Conservation (phyloP, 1,140 invertebrate genomes). For the Drosophila repletoides region DNA sequence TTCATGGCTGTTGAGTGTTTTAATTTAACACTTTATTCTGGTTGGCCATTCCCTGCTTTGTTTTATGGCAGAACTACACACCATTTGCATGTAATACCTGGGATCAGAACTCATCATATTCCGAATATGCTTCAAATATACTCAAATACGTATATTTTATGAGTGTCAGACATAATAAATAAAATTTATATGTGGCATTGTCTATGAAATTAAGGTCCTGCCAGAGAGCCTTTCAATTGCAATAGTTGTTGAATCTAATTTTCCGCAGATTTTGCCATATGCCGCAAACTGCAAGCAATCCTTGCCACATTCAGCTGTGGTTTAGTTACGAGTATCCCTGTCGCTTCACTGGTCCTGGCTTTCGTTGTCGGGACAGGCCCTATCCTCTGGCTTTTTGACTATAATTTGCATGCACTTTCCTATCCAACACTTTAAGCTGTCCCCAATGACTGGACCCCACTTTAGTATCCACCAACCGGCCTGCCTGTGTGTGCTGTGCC, state of each 20-base stretch:
- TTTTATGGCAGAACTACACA: conserved; percentile 34
- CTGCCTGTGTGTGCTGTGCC: neutral
- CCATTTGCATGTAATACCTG: conserved; percentile 57
- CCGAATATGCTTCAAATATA: conserved; percentile 14
- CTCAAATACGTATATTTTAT: conserved; percentile 4
- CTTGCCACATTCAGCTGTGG: conserved; percentile 28
- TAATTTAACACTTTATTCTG: neutral
- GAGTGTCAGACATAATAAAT: conserved; percentile 26
- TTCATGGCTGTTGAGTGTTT: neutral
- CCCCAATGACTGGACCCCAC: conserved; percentile 32
- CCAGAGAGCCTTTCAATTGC: neutral
- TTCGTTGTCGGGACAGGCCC: neutral
- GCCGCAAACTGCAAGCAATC: conserved; percentile 38
- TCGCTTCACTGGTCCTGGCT: conserved; percentile 32
- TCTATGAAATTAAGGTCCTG: conserved; percentile 5
- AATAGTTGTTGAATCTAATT: conserved; percentile 57
- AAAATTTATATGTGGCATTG: conserved; percentile 24
- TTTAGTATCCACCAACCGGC: too few relatives aligned
- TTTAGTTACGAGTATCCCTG: conserved; percentile 58
- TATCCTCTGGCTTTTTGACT: conserved; percentile 29
- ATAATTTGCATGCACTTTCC: conserved; percentile 57
- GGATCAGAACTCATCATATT: conserved; percentile 5
- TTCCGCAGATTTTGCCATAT: conserved; percentile 66
- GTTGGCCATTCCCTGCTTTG: neutral
- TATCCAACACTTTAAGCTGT: conserved; percentile 26